Base-by-base conservation (phyloP, 1,140 invertebrate genomes). In the Drosophila pachea region DNA sequence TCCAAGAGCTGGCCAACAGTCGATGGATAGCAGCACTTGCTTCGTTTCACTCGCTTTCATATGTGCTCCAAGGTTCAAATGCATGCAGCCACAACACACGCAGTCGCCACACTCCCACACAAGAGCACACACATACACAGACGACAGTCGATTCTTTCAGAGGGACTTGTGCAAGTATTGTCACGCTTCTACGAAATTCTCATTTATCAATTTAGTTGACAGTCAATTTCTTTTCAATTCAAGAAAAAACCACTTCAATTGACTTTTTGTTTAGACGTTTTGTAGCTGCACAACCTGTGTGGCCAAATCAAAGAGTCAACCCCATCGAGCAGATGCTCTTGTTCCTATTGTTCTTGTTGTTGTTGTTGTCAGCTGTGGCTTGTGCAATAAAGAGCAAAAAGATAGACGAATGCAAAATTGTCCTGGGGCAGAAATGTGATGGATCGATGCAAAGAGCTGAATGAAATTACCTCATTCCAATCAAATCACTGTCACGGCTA, bases 161-260 rank as follows among this genome's bases (percentile, higher is more conserved):
- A 59, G 32, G 43, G 49, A 59, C 14, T 11, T 55, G 7, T 48
- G 53, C 58, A 68, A 69, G 68, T 74, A 71, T 79, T 74, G 76
- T 77, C 81, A 84, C 70, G 70, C 70, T 81, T 59, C 45, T 62
- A 65, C 65, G 53, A 56, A 67, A 81, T 74, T 69, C 84, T 81
- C 84, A 87, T 87, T 87, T 87, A 87, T 87, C 86, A 87, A 87
- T 86, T 87, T 87, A 81, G 74, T 78, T 87, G 84, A 86, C 84
- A 87, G 79, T 87, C 86, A 77, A 87, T 87, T 87, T 86, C 84
- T 87, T 82, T 81, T 86, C 81, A 73, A 84, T 79, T 84, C 74
- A 50, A 48, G 43, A 12, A 76, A 81, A 69, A 74, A 68, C 74
- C 73, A 81, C 73, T 75, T 78, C 73, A 84, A 86, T 81, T 77